Conservation (phyloP, 2,113 vertebrate genomes). For the Lepisosteus osseus region DNA sequence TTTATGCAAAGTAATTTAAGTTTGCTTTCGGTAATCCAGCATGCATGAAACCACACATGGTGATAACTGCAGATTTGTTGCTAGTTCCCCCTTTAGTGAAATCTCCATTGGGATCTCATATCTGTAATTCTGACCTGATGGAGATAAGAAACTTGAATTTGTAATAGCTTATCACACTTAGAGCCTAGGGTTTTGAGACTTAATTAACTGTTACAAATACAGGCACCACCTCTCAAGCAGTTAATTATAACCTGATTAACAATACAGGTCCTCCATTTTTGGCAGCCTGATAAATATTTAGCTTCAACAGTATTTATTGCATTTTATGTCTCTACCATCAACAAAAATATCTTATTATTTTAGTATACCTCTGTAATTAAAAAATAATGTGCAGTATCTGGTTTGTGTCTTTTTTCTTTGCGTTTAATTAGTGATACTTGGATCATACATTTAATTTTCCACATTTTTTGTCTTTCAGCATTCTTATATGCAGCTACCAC, state of each 20-base stretch:
- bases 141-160: neutral
- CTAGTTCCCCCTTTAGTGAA: neutral
- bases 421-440: no score
- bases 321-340: no score
- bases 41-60: neutral
- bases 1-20: neutral
- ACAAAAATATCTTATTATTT: no score
- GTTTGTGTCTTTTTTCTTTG: no score
- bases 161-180: neutral
- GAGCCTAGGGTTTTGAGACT: conserved; percentile 9
- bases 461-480: no score
- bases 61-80: neutral
- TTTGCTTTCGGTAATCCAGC: neutral
- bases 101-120: neutral
- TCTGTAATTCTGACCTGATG: neutral
- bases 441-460: no score
- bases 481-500: no score
- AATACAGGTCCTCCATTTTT: neutral
- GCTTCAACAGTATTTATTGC: no score
- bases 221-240: neutral
- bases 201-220: conserved; percentile 14
- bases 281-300: neutral
- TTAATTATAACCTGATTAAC: conserved; percentile 11
- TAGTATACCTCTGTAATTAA: no score
- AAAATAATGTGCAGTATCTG: no score